Evolutionary conservation across 2,888 invertebrate genomes (phyloP).

Genomic region (Perdita meconis): DNA sequence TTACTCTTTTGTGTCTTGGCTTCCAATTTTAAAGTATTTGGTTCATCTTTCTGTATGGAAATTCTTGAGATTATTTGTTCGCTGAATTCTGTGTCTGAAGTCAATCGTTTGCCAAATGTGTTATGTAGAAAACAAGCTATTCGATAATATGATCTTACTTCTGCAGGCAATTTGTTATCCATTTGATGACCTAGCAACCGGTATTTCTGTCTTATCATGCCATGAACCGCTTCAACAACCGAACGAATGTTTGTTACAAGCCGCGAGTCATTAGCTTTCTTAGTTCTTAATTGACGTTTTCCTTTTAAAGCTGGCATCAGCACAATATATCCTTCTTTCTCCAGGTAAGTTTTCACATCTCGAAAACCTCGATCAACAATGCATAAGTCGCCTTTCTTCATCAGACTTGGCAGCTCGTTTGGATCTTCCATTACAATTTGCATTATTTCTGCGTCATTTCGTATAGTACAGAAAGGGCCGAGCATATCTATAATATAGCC

Average conservation of each 20-base stretch:
- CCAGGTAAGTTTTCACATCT: too few relatives aligned
- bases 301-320: slow-evolving; percentile 4
- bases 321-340: not conserved
- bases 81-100: not conserved
- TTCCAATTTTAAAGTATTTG: slow-evolving; percentile 9
- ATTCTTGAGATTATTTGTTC: slow-evolving; percentile 6
- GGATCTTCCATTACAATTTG: too few relatives aligned
- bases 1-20: not conserved
- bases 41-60: not conserved
- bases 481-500: not conserved
- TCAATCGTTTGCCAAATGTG: slow-evolving; percentile 1
- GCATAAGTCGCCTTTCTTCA: too few relatives aligned
- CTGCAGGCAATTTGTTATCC: slow-evolving; percentile 3
- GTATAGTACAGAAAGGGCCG: not conserved
- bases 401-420: too few relatives aligned
- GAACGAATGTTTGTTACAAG: not conserved
- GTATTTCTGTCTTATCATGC: not conserved
- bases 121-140: slow-evolving; percentile 12
- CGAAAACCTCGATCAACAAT: too few relatives aligned
- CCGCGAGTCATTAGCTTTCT: not conserved
- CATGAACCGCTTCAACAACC: slow-evolving; percentile 7
- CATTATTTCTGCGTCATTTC: too few relatives aligned
- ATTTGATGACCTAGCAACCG: not conserved
- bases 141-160: not conserved
- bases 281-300: not conserved